Evolutionary conservation across 1,140 invertebrate genomes (phyloP).

Genomic region (Andricus grossulariae): DNA sequence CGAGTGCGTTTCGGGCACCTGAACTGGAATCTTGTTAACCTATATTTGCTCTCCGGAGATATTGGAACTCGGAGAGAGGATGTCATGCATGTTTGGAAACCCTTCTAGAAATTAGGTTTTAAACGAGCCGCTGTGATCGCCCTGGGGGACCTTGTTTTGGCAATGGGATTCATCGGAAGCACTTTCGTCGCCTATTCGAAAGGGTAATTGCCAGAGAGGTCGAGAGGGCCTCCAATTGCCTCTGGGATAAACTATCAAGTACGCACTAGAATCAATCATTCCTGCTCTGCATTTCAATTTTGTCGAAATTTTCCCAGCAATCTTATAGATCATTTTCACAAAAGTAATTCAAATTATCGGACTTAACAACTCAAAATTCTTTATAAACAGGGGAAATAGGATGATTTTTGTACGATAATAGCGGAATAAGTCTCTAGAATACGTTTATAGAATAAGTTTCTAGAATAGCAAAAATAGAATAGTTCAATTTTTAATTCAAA

Average conservation of each 20-base stretch:
- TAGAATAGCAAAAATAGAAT: no score
- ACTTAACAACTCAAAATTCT: no score
- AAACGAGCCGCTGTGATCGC: constrained; percentile 31
- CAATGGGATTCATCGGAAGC: constrained; percentile 33
- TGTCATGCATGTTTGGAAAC: constrained; percentile 42
- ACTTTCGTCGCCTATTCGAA: not conserved
- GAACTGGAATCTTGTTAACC: constrained; percentile 58
- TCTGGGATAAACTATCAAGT: not conserved
- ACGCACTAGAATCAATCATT: no score
- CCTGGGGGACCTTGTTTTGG: constrained; percentile 39
- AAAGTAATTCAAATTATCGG: no score
- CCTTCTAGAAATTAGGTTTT: constrained; percentile 51
- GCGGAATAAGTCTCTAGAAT: no score
- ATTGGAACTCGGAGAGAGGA: constrained; percentile 28
- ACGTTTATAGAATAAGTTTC: no score
- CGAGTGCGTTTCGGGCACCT: constrained; percentile 54
- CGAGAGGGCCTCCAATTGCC: not conserved
- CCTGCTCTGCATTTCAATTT: no score
- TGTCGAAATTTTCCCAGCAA: no score
- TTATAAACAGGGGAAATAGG: no score
- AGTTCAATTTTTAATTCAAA: no score
- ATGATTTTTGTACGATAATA: no score
- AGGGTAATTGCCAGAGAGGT: not conserved
- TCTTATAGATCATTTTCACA: no score
- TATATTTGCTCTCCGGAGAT: constrained; percentile 43